Evolutionary conservation across 2,888 invertebrate genomes (phyloP), one percentile per base, ranked within the genome.

Genomic region (Fragum sueziense): DNA sequence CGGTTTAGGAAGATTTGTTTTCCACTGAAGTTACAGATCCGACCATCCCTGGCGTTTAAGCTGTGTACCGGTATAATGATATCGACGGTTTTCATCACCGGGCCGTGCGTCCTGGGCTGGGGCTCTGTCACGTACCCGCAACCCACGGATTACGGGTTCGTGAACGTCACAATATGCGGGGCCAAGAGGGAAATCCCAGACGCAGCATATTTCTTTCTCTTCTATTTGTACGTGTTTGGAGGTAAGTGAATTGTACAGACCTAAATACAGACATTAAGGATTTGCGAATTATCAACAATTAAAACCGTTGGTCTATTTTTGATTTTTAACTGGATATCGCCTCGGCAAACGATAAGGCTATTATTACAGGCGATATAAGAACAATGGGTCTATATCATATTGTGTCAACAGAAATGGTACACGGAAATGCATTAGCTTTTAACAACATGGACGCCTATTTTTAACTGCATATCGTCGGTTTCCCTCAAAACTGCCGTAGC

Each of bases 1-100:
- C 65, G 65, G 2, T 65, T 65, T 34, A 6, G 65, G 41, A 65
- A 65, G 37, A 65, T 65, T 4, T 65, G 41, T 27, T 65, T 65
- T 41, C 65, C 65, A 9, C 31, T 65, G 37, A 65, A 65, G 31
- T 41, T 65, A 25, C 65, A 65, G 14, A 65, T 65, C 14, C 29
- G 65, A 20, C 65, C 65, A 3, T 65, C 47, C 2, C 41, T 65
- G 41, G 41, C 47, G 2, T 37, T 37, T 41, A 37, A 41, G 41
- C 37, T 65, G 2, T 65, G 65, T 22, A 11, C 25, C 9, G 41
- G 41, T 25, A 33, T 65, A 37, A 65, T 22, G 25, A 11, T 65
- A 17, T 14, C 41, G 14, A 14, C 65, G 2, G 37, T 34, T 1
- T n/a, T 65, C 37, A 22, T 65, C 25, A 34, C 34, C 14, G 41